These are phyloP conservation scores for Loriculus beryllinus DNA, from an alignment of 2,797 vertebrate genomes.

Conservation along the genomic window DNA sequence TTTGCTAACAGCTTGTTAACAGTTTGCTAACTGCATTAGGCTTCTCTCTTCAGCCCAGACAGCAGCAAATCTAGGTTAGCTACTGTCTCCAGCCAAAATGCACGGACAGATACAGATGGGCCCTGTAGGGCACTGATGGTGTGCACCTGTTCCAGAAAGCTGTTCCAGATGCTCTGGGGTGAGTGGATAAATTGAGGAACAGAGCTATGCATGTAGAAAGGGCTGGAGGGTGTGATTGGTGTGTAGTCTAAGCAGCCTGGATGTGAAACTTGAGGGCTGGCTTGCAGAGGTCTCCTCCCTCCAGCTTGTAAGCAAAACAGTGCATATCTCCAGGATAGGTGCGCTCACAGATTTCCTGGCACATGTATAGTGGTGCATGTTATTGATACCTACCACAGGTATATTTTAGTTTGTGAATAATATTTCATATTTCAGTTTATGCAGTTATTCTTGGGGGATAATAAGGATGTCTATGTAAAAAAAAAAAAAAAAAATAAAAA, in stretches of 20 bases:
- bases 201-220: background rate
- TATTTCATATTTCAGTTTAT: background rate
- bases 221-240: accelerated
- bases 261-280: background rate
- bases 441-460: background rate
- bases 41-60: background rate
- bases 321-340: accelerated
- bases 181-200: background rate
- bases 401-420: background rate
- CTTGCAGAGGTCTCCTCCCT: accelerated
- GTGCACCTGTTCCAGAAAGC: slow-evolving; percentile 7
- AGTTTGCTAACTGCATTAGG: background rate
- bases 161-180: background rate
- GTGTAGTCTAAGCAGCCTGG: accelerated
- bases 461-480: background rate
- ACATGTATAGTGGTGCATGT: accelerated
- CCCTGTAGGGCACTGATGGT: background rate
- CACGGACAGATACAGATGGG: background rate
- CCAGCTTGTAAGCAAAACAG: background rate
- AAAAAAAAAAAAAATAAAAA: background rate
- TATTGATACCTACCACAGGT: background rate
- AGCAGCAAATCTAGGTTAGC: background rate
- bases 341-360: background rate
- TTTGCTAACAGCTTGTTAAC: background rate
- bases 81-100: background rate